Conservation (phyloP, 2,797 vertebrate genomes). For the Anguilla pacifica region DNA sequence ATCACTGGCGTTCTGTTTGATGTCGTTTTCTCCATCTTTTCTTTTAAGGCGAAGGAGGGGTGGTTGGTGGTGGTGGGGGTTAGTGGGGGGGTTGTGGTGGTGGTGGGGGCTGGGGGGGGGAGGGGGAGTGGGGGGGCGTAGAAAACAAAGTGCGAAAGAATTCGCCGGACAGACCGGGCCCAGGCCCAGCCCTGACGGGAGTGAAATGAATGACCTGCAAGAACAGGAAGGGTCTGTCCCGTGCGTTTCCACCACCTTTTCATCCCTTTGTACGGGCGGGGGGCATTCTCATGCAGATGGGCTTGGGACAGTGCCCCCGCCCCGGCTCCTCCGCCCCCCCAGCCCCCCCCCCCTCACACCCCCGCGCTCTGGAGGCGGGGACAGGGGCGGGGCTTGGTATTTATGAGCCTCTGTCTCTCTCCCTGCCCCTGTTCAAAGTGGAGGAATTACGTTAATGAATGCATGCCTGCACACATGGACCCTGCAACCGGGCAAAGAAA, state of each 20-base stretch:
- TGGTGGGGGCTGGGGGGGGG: no score
- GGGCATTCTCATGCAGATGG: conserved; percentile 84
- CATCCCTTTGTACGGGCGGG: conserved; percentile 73
- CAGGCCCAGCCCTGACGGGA: conserved; percentile 66
- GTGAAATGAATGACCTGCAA: conserved; percentile 75
- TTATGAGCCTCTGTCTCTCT: conserved; percentile 68
- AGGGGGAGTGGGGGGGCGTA: conserved; percentile 50
- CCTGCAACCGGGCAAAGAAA: conserved; percentile 74
- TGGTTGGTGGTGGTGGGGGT: conserved; percentile 18
- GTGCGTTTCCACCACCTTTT: conserved; percentile 77
- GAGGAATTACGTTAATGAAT: conserved; percentile 81
- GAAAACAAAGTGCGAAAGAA: conserved; percentile 58
- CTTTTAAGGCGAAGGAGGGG: conserved; percentile 44
- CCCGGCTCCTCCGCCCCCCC: conserved; percentile 60
- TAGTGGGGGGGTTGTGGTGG: conserved; percentile 33
- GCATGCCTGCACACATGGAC: conserved; percentile 81
- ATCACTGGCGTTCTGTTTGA: conserved; percentile 51
- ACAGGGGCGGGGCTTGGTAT: conserved; percentile 68
- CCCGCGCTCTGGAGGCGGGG: conserved; percentile 58
- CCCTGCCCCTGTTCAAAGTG: conserved; percentile 67
- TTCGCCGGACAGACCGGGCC: conserved; percentile 60
- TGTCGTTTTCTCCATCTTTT: conserved; percentile 47
- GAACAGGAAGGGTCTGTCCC: conserved; percentile 77
- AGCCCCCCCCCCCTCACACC: conserved; percentile 38
- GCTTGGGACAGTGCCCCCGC: conserved; percentile 61